Evolutionary conservation across 2,888 invertebrate species (phyloP), one percentile per base, ranked within the genome.

Genomic region (Tribolium freemani): DNA sequence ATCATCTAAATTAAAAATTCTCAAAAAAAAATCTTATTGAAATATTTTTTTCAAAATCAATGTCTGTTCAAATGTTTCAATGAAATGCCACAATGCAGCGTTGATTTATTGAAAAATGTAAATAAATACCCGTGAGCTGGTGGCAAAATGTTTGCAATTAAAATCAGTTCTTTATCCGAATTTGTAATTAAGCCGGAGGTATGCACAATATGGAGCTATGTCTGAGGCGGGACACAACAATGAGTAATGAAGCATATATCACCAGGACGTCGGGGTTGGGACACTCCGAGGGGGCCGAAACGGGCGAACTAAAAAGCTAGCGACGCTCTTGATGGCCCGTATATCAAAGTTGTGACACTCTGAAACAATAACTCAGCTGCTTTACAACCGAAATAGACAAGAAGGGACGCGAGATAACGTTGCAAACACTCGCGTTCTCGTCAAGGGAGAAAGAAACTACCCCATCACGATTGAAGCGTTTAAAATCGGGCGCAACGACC

Each of bases 361-460:
- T 83, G 84, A 84, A 85, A 85, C 85, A 85, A 85, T 86, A 85
- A 86, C 83, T 86, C 85, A 85, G 82, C 81, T 82, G 84, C 83
- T 85, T 85, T 85, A 84, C 84, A 84, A 79, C 83, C 83, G 83
- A 82, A 84, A 84, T 84, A 84, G 84, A 84, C 84, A 84, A 83
- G 83, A 80, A 83, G 82, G 81, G 82, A 76, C 75, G 74, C 68
- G 75, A 77, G 80, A 80, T 79, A 80, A 77, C 76, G 77, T 72
- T 74, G 61, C 76, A 72, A 75, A 74, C 74, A 69, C 73, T 76
- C 69, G 67, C 67, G 58, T 57, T 38, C 53, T 46, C 60, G 60
- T 60, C 58, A 60, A 71, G 71, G 60, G 71, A 58, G 66, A 67
- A 58, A 58, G 67, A 66, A 54, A 46, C 60, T 45, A 53, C 51